Percentiles rank a stretch among this genome's conserved stretches.
phyloP scores from a whole-genome alignment of 2,797 vertebrate species.

The Danio albolineatus region DNA sequence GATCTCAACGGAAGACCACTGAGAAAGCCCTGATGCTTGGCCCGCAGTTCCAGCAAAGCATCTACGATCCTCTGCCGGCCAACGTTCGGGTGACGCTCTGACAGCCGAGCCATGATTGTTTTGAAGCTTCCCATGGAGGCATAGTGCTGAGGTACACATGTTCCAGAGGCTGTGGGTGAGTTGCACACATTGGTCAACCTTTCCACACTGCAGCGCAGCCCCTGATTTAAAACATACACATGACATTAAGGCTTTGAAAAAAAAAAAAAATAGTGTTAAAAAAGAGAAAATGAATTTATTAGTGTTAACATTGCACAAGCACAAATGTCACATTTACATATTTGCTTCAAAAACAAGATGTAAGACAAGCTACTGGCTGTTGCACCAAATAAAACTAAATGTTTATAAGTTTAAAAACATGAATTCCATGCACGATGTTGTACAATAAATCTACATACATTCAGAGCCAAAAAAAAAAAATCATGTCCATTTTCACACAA shows the following conservation, averaged over 20 bases:
- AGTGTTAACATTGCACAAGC: too few species aligned
- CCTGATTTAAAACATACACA: neutral
- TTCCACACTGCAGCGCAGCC: slow-evolving; percentile 52
- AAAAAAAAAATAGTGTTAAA: too few species aligned
- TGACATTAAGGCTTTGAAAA: neutral
- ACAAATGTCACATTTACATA: too few species aligned
- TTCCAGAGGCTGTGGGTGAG: slow-evolving; percentile 63
- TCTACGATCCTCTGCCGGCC: slow-evolving; percentile 64
- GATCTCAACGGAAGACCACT: slow-evolving; percentile 65
- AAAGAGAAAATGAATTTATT: too few species aligned
- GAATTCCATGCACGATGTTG: too few species aligned
- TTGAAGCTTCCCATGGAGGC: slow-evolving; percentile 72
- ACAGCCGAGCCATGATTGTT: slow-evolving; percentile 70
- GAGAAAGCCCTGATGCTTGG: slow-evolving; percentile 62
- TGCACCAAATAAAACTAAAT: too few species aligned
- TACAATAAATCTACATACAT: too few species aligned
- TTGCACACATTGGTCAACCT: slow-evolving; percentile 56
- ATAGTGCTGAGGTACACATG: slow-evolving; percentile 68
- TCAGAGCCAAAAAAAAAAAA: too few species aligned
- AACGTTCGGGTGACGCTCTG: slow-evolving; percentile 62
- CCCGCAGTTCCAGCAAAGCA: slow-evolving; percentile 69
- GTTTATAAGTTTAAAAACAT: too few species aligned
- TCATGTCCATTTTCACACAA: too few species aligned
- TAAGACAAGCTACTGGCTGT: too few species aligned
- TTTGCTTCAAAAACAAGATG: too few species aligned